These are phyloP conservation scores for Loripinus fragilis DNA, from an alignment of 2,888 invertebrate genomes.

Conservation along the genomic window DNA sequence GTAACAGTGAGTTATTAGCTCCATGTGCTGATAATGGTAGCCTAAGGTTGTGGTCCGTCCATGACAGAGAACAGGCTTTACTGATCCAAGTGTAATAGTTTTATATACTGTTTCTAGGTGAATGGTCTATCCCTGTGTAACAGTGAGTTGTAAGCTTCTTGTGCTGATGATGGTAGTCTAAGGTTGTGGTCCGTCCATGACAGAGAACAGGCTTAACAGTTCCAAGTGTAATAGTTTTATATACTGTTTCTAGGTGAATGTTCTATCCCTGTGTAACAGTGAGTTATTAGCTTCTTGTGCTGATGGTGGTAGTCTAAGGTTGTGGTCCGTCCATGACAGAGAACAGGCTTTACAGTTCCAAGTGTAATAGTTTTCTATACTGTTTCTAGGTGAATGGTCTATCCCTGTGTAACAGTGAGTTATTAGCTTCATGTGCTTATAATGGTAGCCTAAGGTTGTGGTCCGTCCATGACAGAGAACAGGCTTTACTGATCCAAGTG, in stretches of 20 bases:
- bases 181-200: conserved; percentile 79
- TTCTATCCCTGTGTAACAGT: conserved; percentile 70
- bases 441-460: conserved; percentile 82
- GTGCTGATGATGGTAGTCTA: conserved; percentile 81
- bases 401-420: conserved; percentile 69
- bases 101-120: conserved; percentile 65
- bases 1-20: conserved; percentile 72
- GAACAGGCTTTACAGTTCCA: conserved; percentile 82
- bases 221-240: conserved; percentile 79
- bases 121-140: conserved; percentile 75
- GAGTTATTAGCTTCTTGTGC: conserved; percentile 77
- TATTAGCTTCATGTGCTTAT: conserved; percentile 78
- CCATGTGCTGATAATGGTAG: conserved; percentile 82
- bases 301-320: conserved; percentile 81
- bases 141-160: conserved; percentile 74
- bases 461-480: conserved; percentile 79
- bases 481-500: conserved; percentile 82
- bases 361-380: conserved; percentile 68
- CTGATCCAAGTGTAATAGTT: conserved; percentile 82
- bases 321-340: conserved; percentile 78
- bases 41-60: conserved; percentile 79
- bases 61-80: conserved; percentile 79
- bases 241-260: conserved; percentile 72
- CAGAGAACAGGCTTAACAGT: conserved; percentile 81
- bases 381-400: conserved; percentile 76